phyloP scores from a whole-genome alignment of 2,113 vertebrate species.

The Oceanodroma tethys region DNA sequence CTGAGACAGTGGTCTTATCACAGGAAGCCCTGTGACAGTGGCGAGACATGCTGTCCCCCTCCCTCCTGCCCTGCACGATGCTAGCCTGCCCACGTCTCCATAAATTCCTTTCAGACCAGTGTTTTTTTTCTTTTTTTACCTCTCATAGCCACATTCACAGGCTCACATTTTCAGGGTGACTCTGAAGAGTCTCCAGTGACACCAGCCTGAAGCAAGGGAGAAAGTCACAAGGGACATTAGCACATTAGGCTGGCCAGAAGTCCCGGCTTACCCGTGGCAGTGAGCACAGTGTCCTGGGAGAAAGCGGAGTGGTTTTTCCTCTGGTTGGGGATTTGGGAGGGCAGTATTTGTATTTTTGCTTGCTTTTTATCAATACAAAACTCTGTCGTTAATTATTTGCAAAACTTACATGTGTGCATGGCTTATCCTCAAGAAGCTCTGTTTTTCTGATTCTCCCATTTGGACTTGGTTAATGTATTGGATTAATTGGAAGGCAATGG shows the following conservation, averaged over 20 bases:
- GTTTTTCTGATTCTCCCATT: background rate
- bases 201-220: background rate
- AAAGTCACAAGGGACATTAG: background rate
- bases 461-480: background rate
- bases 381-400: background rate
- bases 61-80: background rate
- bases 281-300: background rate
- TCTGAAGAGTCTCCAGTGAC: background rate
- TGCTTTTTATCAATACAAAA: background rate
- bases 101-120: background rate
- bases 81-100: background rate
- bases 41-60: background rate
- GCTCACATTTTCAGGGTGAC: background rate
- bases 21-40: fast-evolving
- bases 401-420: background rate
- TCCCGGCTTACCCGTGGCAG: background rate
- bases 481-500: too few relatives aligned
- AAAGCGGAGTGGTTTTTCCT: background rate
- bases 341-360: background rate
- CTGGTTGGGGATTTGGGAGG: background rate
- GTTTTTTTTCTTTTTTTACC: background rate
- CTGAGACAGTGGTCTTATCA: background rate
- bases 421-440: background rate
- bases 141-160: background rate
- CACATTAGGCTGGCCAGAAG: background rate